These are phyloP conservation scores for Drosophila takahashii DNA, from an alignment of 1,140 invertebrate species.

Conservation along the genomic window DNA sequence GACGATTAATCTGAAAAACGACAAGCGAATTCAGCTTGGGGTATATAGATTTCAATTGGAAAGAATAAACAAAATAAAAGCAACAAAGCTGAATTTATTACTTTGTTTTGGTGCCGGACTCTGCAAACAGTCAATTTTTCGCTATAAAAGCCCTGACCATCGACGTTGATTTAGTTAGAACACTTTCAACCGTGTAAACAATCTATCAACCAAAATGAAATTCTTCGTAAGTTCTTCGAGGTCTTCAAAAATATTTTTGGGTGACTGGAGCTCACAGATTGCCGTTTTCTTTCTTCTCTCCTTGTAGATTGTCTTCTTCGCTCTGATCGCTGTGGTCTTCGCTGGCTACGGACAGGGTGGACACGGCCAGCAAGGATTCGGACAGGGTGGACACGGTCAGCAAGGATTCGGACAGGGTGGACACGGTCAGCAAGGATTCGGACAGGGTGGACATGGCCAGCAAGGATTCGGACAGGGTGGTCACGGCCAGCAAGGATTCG, in stretches of 20 bases:
- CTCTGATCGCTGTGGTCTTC: conserved; percentile 47
- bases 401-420: conserved; percentile 31
- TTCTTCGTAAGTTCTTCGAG: conserved; percentile 45
- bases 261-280: neutral
- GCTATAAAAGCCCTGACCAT: conserved; percentile 36
- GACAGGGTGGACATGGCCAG: conserved; percentile 9
- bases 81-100: neutral
- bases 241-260: too few relatives aligned
- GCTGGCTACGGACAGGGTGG: conserved; percentile 35
- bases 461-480: conserved; percentile 22
- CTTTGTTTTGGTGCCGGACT: conserved; percentile 13
- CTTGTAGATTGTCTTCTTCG: conserved; percentile 54
- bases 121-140: neutral
- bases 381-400: conserved; percentile 32
- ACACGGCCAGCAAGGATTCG: conserved; percentile 20
- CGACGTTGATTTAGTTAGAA: conserved; percentile 17
- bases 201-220: conserved; percentile 45
- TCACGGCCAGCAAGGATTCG: conserved; percentile 21
- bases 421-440: conserved; percentile 15
- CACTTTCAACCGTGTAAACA: conserved; percentile 20
- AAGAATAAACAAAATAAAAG: conserved; percentile 1
- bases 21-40: conserved; percentile 19
- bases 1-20: conserved; percentile 12
- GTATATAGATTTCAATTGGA: neutral
- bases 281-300: neutral